Percentiles rank a stretch among this genome's conserved stretches.
phyloP scores from a whole-genome alignment of 2,888 invertebrate genomes.

The Acholoe squamosa region DNA sequence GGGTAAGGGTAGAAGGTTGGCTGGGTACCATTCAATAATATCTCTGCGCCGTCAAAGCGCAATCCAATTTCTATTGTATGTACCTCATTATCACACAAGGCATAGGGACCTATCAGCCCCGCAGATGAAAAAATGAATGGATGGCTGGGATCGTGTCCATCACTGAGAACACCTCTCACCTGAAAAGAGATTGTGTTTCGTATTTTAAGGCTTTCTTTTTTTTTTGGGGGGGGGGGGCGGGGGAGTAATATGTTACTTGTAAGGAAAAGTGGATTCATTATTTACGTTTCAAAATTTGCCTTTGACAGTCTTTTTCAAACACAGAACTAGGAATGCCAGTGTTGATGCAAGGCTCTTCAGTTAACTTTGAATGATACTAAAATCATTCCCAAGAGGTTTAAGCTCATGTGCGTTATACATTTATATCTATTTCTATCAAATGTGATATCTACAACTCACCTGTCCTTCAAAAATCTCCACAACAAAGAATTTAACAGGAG shows the following conservation, averaged over 20 bases:
- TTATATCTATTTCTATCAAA: too few species aligned
- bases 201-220: too few species aligned
- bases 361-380: too few species aligned
- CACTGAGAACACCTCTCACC: conserved; percentile 31
- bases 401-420: too few species aligned
- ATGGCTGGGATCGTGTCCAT: background rate
- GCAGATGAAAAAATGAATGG: conserved; percentile 61
- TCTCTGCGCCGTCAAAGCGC: conserved; percentile 8
- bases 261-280: too few species aligned
- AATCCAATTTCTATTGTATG: conserved; percentile 63
- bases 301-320: too few species aligned
- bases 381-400: too few species aligned
- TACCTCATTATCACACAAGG: conserved; percentile 65
- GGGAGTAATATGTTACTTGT: too few species aligned
- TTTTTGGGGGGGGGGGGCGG: too few species aligned
- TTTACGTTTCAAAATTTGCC: too few species aligned
- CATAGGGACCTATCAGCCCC: conserved; percentile 59
- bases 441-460: conserved; percentile 27
- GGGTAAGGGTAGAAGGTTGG: conserved; percentile 20
- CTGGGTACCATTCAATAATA: conserved; percentile 55
- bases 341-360: too few species aligned
- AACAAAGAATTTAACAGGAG: conserved; percentile 27
- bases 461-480: conserved; percentile 56
- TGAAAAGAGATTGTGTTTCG: background rate
- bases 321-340: too few species aligned